These are phyloP conservation scores for Tenthredo distinguenda DNA, from an alignment of 2,888 invertebrate genomes.

Conservation along the genomic window DNA sequence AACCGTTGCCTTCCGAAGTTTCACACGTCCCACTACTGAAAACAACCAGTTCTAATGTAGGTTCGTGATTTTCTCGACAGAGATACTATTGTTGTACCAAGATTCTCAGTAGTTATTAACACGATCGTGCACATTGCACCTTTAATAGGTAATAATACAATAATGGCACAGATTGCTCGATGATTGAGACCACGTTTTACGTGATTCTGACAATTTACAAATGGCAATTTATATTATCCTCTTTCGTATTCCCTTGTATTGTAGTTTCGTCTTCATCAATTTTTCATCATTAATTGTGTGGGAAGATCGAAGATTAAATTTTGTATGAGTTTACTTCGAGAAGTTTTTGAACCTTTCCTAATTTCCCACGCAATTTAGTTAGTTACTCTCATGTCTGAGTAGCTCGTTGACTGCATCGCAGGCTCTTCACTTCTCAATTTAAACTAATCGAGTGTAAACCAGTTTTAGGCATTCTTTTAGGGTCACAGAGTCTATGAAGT, in stretches of 20 bases:
- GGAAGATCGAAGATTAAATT: neutral
- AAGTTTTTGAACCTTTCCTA: neutral
- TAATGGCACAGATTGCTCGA: neutral
- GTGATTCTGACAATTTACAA: neutral
- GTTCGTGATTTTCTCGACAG: constrained; percentile 3
- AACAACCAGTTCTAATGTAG: constrained; percentile 24
- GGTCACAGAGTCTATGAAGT: neutral
- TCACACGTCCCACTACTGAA: constrained; percentile 37
- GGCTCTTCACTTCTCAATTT: constrained; percentile 14
- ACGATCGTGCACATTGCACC: constrained; percentile 2
- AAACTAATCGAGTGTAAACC: constrained; percentile 40
- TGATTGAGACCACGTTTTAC: constrained; percentile 20
- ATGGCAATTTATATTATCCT: neutral
- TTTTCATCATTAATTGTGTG: neutral
- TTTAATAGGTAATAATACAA: neutral
- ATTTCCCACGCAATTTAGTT: neutral
- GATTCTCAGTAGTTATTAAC: constrained; percentile 15
- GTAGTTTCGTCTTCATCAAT: neutral
- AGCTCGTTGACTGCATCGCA: neutral
- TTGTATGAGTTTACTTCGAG: neutral
- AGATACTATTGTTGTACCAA: constrained; percentile 17
- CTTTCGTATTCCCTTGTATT: no score
- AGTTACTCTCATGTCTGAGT: neutral
- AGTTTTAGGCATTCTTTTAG: constrained; percentile 29
- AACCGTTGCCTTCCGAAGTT: constrained; percentile 46